Base-by-base conservation (phyloP, 2,113 vertebrate species). In the Anolis carolinensis region DNA sequence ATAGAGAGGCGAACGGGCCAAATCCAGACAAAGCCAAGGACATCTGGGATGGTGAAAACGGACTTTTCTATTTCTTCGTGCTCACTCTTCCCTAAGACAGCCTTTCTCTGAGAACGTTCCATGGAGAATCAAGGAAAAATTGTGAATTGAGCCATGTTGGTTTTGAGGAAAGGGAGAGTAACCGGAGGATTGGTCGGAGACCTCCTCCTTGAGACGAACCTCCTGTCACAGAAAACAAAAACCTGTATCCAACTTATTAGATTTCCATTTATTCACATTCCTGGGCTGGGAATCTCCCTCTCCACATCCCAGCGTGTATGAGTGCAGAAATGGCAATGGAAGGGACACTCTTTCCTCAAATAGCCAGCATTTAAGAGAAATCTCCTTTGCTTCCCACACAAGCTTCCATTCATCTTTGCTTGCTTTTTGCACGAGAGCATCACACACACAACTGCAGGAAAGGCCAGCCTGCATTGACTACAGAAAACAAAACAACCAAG, bases 391-490 rank as follows among this genome's bases (percentile, higher is more conserved):
- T 32, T 27, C 30, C 5, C 1, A 7, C 10, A 36, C 50, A 34
- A 30, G 27, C 32, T 72, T 62, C 67, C 48, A 44, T 44, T 44
- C 39, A 44, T 6, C 6, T 32, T 44, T 25, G 6, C 39, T 44
- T 44, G 39, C 39, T 79, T 9, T 44, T 5, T 59, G 14, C 18
- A 4, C 21, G 32, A 79, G 52, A 80, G 30, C 16, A 6, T 32
- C 25, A 13, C n/a, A 71, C 34, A 2, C 73, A 14, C 11, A n/a
- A 27, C 52, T 52, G 74, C 23, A 84, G 44, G 62, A 52, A 34
- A 78, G 50, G 21, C 20, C 0, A 70, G 4, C 2, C 0, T 2
- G 20, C 21, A 4, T 27, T 9, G 1, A 36, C 70, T 27, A 44
- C 13, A 13, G 21, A 27, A 36, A 81, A 81, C 50, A 55, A 63